Percentiles rank a stretch among this genome's conserved stretches.
Conservation (phyloP, 2,797 vertebrate genomes). For the Coccyzus lansbergi region DNA sequence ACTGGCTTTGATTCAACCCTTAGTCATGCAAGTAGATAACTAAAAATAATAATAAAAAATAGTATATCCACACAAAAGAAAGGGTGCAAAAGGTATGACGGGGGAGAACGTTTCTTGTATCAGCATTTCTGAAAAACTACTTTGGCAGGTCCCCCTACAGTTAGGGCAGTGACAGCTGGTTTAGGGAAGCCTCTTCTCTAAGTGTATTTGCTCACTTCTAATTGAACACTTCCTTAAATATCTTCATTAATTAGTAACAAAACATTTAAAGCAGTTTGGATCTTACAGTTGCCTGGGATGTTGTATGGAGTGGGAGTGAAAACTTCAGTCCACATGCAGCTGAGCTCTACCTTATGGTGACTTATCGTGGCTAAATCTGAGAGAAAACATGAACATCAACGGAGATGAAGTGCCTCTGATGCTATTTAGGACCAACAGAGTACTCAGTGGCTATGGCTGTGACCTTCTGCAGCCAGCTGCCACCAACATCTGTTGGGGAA, state of each 20-base stretch:
- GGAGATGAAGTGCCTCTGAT: background rate
- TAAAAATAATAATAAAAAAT: background rate
- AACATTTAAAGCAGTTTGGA: background rate
- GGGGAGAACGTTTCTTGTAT: background rate
- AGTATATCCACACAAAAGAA: background rate
- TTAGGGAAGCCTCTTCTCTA: background rate
- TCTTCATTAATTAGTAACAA: background rate
- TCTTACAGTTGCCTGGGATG: background rate
- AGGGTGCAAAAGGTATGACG: accelerated
- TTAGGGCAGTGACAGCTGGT: accelerated
- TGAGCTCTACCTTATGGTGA: background rate
- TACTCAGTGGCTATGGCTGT: accelerated
- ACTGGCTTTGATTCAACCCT: background rate
- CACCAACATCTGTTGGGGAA: accelerated
- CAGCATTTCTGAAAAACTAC: background rate
- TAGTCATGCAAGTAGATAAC: background rate
- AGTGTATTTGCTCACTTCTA: background rate
- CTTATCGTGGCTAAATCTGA: background rate
- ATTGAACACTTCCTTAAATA: background rate
- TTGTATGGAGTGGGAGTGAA: background rate
- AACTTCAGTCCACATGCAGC: background rate
- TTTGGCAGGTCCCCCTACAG: background rate
- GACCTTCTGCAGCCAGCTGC: background rate
- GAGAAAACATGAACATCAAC: background rate
- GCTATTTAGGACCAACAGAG: background rate